Percentiles rank a stretch among this genome's conserved stretches.
phyloP scores from a whole-genome alignment of 2,113 vertebrate species.

The Megalops atlanticus region DNA sequence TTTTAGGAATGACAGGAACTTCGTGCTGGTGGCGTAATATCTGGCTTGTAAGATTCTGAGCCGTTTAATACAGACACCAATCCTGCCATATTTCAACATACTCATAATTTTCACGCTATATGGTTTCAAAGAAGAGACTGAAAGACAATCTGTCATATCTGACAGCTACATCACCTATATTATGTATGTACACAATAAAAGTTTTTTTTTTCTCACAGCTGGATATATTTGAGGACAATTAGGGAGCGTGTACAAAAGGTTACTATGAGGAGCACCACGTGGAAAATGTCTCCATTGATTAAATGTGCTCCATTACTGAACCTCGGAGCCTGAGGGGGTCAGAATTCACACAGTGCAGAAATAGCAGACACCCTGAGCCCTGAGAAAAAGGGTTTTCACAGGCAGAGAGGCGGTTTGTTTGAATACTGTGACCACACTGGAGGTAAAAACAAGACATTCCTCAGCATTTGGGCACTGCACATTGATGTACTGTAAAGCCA shows the following conservation, averaged over 20 bases:
- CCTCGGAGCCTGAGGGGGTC: background rate
- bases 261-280: background rate
- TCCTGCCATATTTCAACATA: too few relatives aligned
- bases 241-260: background rate
- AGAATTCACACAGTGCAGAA: background rate
- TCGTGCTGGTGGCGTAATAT: too few relatives aligned
- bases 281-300: background rate
- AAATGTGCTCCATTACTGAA: background rate
- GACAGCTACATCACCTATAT: background rate
- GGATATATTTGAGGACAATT: background rate
- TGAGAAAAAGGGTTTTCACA: background rate
- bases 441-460: background rate
- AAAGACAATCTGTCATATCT: too few relatives aligned
- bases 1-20: too few relatives aligned
- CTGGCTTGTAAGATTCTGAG: too few relatives aligned
- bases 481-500: too few relatives aligned
- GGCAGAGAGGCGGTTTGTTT: background rate
- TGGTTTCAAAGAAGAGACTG: too few relatives aligned
- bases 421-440: slow-evolving; percentile 49
- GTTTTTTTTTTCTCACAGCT: background rate
- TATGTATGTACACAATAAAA: background rate
- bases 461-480: too few relatives aligned
- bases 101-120: too few relatives aligned
- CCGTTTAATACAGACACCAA: too few relatives aligned
- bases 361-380: background rate